Percentiles rank a stretch among this genome's conserved stretches.
Conservation (phyloP, 2,113 vertebrate species). For the Platysteira castanea region DNA sequence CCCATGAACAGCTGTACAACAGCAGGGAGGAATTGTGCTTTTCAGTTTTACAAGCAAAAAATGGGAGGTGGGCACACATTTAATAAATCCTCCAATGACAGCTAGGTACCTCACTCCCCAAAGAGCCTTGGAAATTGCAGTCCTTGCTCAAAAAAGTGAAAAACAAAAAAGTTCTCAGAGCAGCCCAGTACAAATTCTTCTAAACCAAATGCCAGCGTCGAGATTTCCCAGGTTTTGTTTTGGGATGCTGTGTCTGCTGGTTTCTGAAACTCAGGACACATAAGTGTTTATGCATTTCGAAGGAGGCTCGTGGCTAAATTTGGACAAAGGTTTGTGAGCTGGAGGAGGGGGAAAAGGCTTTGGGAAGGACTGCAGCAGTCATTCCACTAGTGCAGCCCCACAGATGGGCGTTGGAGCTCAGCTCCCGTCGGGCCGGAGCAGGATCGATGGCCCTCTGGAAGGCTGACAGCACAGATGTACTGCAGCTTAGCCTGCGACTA, state of each 20-base stretch:
- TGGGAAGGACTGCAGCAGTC: neutral
- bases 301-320: neutral
- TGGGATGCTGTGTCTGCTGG: neutral
- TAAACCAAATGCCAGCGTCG: fast-evolving
- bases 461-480: constrained; percentile 65
- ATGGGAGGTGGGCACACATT: neutral
- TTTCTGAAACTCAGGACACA: neutral
- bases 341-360: neutral
- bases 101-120: neutral
- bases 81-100: neutral
- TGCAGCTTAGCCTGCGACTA: constrained; percentile 46
- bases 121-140: neutral
- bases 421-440: neutral
- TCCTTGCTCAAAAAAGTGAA: neutral
- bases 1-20: neutral
- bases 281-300: neutral
- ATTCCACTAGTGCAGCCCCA: neutral
- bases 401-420: neutral
- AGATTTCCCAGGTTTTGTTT: constrained; percentile 3
- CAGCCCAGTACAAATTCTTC: neutral
- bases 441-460: constrained; percentile 43
- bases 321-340: neutral
- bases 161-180: neutral
- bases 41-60: neutral
- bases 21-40: neutral